Percentiles rank a stretch among this genome's conserved stretches.
phyloP scores from a whole-genome alignment of 2,797 vertebrate genomes.

The Aeoliscus strigatus region DNA sequence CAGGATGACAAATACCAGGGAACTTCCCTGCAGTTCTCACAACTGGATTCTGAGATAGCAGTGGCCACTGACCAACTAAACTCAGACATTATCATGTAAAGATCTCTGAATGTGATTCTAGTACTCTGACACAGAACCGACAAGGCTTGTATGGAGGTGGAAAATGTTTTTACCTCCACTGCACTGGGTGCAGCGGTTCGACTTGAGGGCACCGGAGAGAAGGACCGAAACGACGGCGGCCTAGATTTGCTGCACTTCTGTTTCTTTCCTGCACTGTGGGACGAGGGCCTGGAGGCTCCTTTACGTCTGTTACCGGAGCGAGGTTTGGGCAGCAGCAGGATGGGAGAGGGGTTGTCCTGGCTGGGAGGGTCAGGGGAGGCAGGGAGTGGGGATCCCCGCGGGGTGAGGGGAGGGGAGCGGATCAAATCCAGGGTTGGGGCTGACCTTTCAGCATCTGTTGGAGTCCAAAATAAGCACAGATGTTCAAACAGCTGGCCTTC shows the following conservation, averaged over 20 bases:
- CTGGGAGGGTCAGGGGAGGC: slow-evolving; percentile 40
- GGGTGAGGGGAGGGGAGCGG: slow-evolving; percentile 55
- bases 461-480: slow-evolving; percentile 63
- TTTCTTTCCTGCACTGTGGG: slow-evolving; percentile 36
- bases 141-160: too few species aligned
- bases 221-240: slow-evolving; percentile 18
- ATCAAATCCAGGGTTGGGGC: slow-evolving; percentile 49
- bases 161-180: slow-evolving; percentile 60
- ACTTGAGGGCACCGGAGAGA: slow-evolving; percentile 7
- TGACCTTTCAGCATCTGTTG: slow-evolving; percentile 74
- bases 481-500: slow-evolving; percentile 67
- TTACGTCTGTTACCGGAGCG: slow-evolving; percentile 33
- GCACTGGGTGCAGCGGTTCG: slow-evolving; percentile 15
- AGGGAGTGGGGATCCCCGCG: slow-evolving; percentile 53
- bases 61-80: neutral
- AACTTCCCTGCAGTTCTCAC: neutral
- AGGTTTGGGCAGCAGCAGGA: slow-evolving; percentile 57
- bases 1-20: slow-evolving; percentile 30
- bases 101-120: slow-evolving; percentile 1
- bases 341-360: slow-evolving; percentile 44
- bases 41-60: slow-evolving; percentile 3
- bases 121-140: slow-evolving; percentile 6
- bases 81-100: too few species aligned
- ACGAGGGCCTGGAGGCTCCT: slow-evolving; percentile 33
- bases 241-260: slow-evolving; percentile 29